phyloP scores from a whole-genome alignment of 2,797 vertebrate species.

The Acanthiza pusilla region DNA sequence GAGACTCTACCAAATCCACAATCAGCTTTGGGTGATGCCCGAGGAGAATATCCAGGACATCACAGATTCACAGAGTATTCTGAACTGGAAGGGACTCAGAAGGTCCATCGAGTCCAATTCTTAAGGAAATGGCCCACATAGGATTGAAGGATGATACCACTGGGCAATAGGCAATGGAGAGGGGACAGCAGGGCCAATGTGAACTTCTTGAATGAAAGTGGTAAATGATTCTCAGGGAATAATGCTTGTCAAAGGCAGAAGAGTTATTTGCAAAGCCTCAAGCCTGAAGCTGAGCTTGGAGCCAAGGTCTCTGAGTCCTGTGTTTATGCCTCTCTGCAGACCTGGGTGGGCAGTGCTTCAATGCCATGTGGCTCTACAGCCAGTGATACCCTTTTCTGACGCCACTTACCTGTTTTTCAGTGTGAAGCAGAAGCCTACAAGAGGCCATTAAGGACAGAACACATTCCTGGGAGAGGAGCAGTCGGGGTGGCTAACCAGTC shows the following conservation, averaged over 20 bases:
- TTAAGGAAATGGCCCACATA: neutral
- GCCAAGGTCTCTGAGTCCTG: neutral
- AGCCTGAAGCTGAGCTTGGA: neutral
- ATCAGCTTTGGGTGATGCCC: neutral
- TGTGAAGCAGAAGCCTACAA: neutral
- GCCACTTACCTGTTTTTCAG: neutral
- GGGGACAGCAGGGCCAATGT: fast-evolving
- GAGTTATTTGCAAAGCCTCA: neutral
- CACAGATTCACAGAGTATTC: neutral
- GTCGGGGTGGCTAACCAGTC: neutral
- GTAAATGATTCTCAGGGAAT: neutral
- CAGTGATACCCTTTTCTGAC: neutral
- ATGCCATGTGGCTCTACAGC: neutral
- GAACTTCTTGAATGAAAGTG: neutral
- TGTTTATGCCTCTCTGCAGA: neutral
- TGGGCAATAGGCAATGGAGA: neutral
- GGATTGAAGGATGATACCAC: neutral
- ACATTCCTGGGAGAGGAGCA: neutral
- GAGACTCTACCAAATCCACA: neutral
- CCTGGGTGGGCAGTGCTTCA: neutral
- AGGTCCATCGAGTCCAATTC: neutral
- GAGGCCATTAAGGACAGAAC: neutral
- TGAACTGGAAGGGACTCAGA: neutral
- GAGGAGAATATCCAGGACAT: neutral
- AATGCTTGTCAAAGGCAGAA: neutral